phyloP scores from a whole-genome alignment of 2,888 invertebrate genomes.

The Drosophila neoperkinsi region DNA sequence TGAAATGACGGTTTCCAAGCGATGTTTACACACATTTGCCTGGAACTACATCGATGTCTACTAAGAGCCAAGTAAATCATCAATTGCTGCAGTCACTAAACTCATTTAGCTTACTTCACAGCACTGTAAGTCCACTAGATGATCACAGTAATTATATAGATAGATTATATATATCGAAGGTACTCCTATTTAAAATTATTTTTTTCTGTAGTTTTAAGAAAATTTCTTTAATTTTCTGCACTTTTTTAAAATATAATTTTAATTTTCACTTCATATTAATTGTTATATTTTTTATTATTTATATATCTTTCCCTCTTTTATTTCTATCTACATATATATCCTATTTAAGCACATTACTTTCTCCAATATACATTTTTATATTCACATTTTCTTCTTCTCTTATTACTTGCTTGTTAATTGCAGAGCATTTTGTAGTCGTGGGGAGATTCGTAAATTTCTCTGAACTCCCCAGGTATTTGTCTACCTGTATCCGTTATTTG shows the following conservation, averaged over 20 bases:
- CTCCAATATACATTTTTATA: not conserved
- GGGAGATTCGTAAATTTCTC: no score
- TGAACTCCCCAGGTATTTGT: conserved; percentile 2
- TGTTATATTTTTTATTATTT: not conserved
- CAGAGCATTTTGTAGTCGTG: conserved; percentile 48
- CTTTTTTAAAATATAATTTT: not conserved
- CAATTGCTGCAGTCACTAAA: not conserved
- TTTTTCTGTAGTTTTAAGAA: not conserved
- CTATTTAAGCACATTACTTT: no score
- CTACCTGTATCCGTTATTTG: conserved; percentile 46
- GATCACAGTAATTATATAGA: not conserved
- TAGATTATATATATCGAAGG: no score
- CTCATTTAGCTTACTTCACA: not conserved
- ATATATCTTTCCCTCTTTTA: rapidly evolving
- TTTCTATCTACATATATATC: not conserved
- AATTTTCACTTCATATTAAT: not conserved
- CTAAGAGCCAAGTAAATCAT: conserved; percentile 6
- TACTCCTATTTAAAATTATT: rapidly evolving
- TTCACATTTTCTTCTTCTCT: not conserved
- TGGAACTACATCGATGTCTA: not conserved
- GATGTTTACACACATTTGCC: conserved; percentile 16
- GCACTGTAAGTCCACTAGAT: not conserved
- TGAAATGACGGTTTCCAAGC: conserved; percentile 24
- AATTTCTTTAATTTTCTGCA: rapidly evolving
- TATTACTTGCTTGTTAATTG: not conserved